Evolutionary conservation across 1,140 invertebrate species (phyloP), one percentile per base, ranked within the genome.

Genomic region (Paramacrobiotus metropolitanus): DNA sequence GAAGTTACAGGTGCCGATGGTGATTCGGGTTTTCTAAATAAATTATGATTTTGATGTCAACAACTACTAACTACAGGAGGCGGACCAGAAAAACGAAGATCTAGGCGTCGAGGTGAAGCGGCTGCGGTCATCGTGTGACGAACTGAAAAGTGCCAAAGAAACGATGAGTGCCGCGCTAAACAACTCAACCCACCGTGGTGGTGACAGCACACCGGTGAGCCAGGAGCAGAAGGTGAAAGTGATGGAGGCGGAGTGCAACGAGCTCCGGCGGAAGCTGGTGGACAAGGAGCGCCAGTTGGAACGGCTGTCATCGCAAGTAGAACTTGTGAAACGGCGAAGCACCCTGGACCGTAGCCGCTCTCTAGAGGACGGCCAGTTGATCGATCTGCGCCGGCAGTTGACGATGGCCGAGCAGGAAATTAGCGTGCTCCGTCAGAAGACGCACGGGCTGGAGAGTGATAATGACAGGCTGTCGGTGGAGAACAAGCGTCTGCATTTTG

Each of bases 61-160:
- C n/a, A n/a, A n/a, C n/a, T n/a, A n/a, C n/a, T n/a, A n/a, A 73
- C 80, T 87, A 34, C 83, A 87, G 72, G 85, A 88, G 65, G 73
- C 87, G 61, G 85, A 90, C 74, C 78, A 79, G 64, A 83, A 87
- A 68, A 85, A 83, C 68, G 80, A 83, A 62, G 79, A 78, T 59
- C 71, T 86, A 2, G 81, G 82, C 67, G 80, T 80, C 68, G 82
- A 87, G 76, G 76, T 84, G 2, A 81, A 83, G 70, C 81, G 85
- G 64, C 70, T 87, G 24, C 81, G 86, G 67, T 81, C 84, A 1
- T 44, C 64, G n/a, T 44, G 62, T 60, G 63, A 65, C 0, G 48
- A 55, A 30, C 60, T 65, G 1, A 48, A 60, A 29, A 31, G 28
- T 2, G 63, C 64, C 29, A 48, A 61, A 21, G 64, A 62, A 30